Evolutionary conservation across 2,797 vertebrate genomes (phyloP).

Genomic region (Epinephelus malabaricus): DNA sequence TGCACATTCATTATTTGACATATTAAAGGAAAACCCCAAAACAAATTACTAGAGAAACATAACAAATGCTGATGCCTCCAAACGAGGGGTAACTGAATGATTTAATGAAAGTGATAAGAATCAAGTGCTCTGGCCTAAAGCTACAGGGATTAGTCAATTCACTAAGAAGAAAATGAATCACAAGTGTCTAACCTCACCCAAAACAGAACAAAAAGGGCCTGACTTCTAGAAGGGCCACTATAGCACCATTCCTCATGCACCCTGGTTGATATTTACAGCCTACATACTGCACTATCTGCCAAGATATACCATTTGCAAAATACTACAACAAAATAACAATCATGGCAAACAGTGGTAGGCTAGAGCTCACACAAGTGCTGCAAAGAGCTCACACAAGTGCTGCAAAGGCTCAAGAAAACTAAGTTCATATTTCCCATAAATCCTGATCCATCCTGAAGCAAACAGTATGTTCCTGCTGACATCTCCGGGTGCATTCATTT

Average conservation of each 20-base stretch:
- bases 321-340: constrained; percentile 6
- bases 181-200: neutral
- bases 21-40: neutral
- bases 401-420: neutral
- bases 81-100: neutral
- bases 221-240: neutral
- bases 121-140: neutral
- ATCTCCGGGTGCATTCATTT: constrained; percentile 3
- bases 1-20: neutral
- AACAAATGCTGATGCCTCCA: neutral
- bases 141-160: neutral
- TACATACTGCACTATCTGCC: neutral
- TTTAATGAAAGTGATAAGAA: neutral
- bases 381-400: neutral
- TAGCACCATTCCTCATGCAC: neutral
- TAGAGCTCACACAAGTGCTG: neutral
- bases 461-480: neutral
- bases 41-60: neutral
- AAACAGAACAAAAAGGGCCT: neutral
- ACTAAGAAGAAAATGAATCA: neutral
- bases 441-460: neutral
- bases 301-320: neutral
- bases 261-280: neutral
- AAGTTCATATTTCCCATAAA: neutral
- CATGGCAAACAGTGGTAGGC: neutral